phyloP scores from a whole-genome alignment of 2,113 vertebrate species.

The Oryzias melastigma region DNA sequence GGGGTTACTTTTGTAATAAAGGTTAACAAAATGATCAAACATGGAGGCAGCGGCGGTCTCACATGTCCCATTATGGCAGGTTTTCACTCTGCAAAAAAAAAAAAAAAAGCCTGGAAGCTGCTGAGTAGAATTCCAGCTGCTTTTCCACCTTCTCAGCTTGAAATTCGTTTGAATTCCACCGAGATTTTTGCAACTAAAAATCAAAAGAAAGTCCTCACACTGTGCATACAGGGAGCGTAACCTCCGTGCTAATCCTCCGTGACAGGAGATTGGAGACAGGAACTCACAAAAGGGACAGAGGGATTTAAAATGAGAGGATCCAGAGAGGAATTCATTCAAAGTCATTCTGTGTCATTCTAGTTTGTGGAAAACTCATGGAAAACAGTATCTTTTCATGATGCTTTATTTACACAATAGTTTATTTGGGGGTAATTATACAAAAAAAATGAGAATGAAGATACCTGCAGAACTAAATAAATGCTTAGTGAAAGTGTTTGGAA shows the following conservation, averaged over 20 bases:
- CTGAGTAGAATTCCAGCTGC: conserved; percentile 61
- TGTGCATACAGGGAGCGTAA: conserved; percentile 33
- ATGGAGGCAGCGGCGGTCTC: conserved; percentile 16
- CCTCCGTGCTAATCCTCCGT: conserved; percentile 49
- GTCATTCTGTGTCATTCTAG: conserved; percentile 11
- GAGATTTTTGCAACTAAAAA: conserved; percentile 49
- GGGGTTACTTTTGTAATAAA: conserved; percentile 10
- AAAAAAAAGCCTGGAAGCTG: conserved; percentile 22
- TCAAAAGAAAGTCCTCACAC: conserved; percentile 56
- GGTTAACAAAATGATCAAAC: conserved; percentile 34
- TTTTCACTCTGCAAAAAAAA: conserved; percentile 7
- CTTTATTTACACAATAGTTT: too few relatives aligned
- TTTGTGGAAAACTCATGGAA: too few relatives aligned
- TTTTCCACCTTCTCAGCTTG: conserved; percentile 53
- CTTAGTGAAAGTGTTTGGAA: too few relatives aligned
- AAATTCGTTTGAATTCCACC: conserved; percentile 55
- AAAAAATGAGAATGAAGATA: neutral
- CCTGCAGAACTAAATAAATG: neutral
- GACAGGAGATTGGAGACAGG: conserved; percentile 57
- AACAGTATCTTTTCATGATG: too few relatives aligned
- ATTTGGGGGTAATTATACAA: too few relatives aligned
- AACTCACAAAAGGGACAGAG: conserved; percentile 54
- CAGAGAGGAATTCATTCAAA: conserved; percentile 35
- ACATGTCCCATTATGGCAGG: conserved; percentile 16
- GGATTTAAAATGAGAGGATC: conserved; percentile 50